Percentiles rank a stretch among this genome's conserved stretches.
Conservation (phyloP, 2,888 invertebrate species). For the Alitta virens region DNA sequence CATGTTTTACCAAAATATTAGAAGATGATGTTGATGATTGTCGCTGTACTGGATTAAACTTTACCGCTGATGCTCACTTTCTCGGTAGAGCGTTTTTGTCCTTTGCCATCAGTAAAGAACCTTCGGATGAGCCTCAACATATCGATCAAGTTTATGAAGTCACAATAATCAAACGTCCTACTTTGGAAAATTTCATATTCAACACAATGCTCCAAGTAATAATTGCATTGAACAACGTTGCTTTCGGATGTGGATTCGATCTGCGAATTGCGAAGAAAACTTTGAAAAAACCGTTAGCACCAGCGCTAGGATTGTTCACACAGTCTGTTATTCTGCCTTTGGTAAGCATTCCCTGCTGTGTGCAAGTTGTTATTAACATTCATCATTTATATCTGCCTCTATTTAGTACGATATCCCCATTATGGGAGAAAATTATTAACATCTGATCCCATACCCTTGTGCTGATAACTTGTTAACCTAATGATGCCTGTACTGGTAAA, state of each 20-base stretch:
- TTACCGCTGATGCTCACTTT: not conserved
- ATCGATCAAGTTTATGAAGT: not conserved
- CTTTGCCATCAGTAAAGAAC: conserved; percentile 10
- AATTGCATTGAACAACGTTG: conserved; percentile 51
- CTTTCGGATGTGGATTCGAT: conserved; percentile 59
- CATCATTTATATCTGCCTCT: not conserved
- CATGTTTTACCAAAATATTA: no score
- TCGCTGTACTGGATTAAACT: not conserved
- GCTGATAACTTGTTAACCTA: no score
- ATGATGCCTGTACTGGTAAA: no score
- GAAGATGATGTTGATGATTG: no score
- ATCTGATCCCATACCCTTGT: no score
- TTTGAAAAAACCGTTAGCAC: conserved; percentile 58
- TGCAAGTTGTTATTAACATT: not conserved
- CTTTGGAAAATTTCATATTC: conserved; percentile 41
- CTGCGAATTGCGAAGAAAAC: conserved; percentile 52
- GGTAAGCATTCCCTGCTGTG: conserved; percentile 49
- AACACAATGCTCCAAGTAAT: conserved; percentile 43
- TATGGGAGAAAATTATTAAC: no score
- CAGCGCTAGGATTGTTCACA: conserved; percentile 58
- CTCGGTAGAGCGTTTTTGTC: not conserved
- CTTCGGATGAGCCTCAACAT: not conserved
- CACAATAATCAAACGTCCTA: conserved; percentile 23
- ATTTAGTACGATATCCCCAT: not conserved
- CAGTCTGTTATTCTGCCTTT: conserved; percentile 61